Percentiles rank a stretch among this genome's conserved stretches.
Evolutionary conservation across 2,888 invertebrate genomes (phyloP).

Genomic region (Congeria kusceri): DNA sequence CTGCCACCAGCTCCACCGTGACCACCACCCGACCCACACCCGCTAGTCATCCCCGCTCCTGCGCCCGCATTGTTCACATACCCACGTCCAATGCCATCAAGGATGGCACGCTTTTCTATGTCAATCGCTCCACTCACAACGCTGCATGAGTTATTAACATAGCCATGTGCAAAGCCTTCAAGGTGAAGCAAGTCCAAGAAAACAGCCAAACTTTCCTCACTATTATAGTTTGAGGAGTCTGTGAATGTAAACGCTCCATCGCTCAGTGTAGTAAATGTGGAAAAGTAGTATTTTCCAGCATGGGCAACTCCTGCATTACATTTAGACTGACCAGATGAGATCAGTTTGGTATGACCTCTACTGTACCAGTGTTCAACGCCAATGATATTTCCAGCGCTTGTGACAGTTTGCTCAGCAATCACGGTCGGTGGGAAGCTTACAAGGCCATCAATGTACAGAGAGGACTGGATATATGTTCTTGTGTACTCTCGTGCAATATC

Average conservation of each 20-base stretch:
- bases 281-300: constrained; percentile 60
- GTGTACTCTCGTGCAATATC: constrained; percentile 52
- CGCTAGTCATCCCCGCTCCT: constrained; percentile 62
- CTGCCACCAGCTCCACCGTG: constrained; percentile 71
- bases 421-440: constrained; percentile 61
- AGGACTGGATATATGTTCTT: constrained; percentile 64
- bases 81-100: constrained; percentile 63
- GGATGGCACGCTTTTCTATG: constrained; percentile 62
- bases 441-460: constrained; percentile 49
- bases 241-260: constrained; percentile 54
- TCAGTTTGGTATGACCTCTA: constrained; percentile 52
- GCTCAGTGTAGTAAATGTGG: constrained; percentile 63
- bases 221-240: constrained; percentile 45
- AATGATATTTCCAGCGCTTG: constrained; percentile 57
- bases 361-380: constrained; percentile 70
- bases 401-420: constrained; percentile 63
- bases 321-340: constrained; percentile 60
- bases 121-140: constrained; percentile 59
- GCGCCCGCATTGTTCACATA: constrained; percentile 59
- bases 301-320: constrained; percentile 38
- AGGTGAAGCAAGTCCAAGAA: constrained; percentile 59
- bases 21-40: constrained; percentile 69
- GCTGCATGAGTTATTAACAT: constrained; percentile 41
- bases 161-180: constrained; percentile 55
- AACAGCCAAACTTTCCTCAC: constrained; percentile 40